Base-by-base conservation (phyloP, 2,113 vertebrate genomes). In the Syrmaticus mikado region DNA sequence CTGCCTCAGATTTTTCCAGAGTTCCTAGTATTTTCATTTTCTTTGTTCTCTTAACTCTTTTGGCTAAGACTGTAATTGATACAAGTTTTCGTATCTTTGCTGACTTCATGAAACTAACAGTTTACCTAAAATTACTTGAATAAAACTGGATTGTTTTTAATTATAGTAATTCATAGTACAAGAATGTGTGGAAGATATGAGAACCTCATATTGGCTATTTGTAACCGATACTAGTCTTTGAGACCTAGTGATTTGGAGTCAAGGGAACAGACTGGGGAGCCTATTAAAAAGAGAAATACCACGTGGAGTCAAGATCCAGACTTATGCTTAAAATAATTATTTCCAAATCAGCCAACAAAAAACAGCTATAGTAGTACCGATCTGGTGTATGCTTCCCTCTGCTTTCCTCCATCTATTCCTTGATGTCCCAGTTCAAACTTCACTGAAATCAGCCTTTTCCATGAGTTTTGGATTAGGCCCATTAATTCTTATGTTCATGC, bases 1-100 rank as follows among this genome's bases (percentile, higher is more conserved):
- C n/a, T 87, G 85, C 40, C 45, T 79, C 27, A 38, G 40, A 17
- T 92, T 95, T 91, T 94, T 85, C 40, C 2, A 0, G 79, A 57
- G 43, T 89, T 87, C 65, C 48, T 52, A 40, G 40, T 91, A 58
- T 74, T 82, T 87, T 91, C n/a, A 41, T 50, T 72, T 87, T 70
- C 25, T 64, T 22, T 27, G 7, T 77, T 85, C 5, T 73, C 70
- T 73, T 19, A 77, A 79, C 27, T 85, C 14, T 67, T 83, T 73
- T 41, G 27, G 18, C 34, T 62, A 77, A 68, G 72, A 52, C n/a
- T 87, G 82, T 71, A 40, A 13, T 87, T 81, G 60, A 46, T 85
- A 10, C 62, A 83, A 41, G 13, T 73, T 91, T 68, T 55, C 20
- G 2, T 76, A 24, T 62, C 38, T 80, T 48, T 70, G 21, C 76